Base-by-base conservation (phyloP, 2,797 vertebrate species). In the Nannoperca australis region DNA sequence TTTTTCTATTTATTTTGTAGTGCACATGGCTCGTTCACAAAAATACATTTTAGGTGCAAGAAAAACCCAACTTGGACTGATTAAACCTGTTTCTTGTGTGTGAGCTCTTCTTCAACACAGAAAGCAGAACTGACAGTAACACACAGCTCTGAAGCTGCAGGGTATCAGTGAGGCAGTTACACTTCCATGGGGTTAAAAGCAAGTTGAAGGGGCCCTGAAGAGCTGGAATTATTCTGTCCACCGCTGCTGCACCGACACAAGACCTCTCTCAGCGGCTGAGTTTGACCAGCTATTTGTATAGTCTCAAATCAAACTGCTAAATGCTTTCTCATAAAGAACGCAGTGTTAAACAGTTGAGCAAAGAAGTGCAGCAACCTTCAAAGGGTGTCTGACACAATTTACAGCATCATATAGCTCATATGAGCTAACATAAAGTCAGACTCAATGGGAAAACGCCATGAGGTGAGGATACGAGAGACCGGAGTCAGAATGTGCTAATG, bases 181-280 rank as follows among this genome's bases (percentile, higher is more conserved):
- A 30, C 50, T 14, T 36, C 12, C 62, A 14, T 2, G n/a, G 49
- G 22, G 59, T 70, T 79, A 73, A 79, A 70, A 54, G 63, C 68
- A 7, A 51, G n/a, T 10, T 4, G 47, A 44, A 22, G 51, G n/a
- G 40, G 45, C 15, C 30, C 1, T 10, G 50, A 65, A 62, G 44
- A 66, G 72, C 71, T 51, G 36, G 9, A 61, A 77, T 84, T 47
- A 82, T 42, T 59, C 30, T 20, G 61, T 71, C 54, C 42, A 17
- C 32, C 24, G 27, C 59, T 54, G 45, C 14, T 47, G 53, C 6
- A 14, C 2, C 2, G 24, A 70, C 11, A 40, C 53, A 7, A 55
- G 51, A 45, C 27, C 66, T 73, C n/a, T 8, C n/a, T 11, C 38
- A 17, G 60, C 47, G 36, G 36, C 49, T 17, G 51, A 13, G n/a